A percentile compares a stretch with the other conserved stretches of the same genome.
Conservation (phyloP, 2,797 vertebrate species). For the Gadopsis marmoratus region DNA sequence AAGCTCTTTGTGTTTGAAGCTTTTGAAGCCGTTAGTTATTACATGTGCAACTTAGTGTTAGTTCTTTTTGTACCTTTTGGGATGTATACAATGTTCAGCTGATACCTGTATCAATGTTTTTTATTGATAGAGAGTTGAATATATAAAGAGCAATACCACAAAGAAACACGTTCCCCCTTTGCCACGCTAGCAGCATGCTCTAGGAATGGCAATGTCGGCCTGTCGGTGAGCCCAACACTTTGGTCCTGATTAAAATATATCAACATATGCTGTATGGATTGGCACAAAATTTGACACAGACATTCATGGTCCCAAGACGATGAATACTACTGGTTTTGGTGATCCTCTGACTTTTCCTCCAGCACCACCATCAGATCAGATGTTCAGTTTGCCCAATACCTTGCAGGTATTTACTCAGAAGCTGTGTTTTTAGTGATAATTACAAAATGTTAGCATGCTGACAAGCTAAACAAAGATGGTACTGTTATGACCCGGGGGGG, state of each 20-base stretch:
- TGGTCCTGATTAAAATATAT: neutral
- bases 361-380: no score
- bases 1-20: constrained; percentile 25
- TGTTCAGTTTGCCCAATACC: no score
- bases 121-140: neutral
- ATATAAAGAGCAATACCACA: neutral
- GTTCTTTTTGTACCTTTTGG: neutral
- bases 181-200: neutral
- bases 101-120: neutral
- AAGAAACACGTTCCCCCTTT: neutral
- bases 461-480: no score
- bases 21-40: constrained; percentile 54
- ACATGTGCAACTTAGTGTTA: neutral
- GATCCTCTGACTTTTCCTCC: no score
- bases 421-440: no score
- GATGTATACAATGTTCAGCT: neutral
- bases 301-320: neutral
- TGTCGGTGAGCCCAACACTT: neutral
- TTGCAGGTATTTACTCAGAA: no score
- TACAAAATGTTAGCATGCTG: no score
- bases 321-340: neutral
- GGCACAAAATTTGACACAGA: neutral
- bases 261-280: neutral
- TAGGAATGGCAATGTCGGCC: neutral
- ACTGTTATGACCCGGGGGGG: no score